Base-by-base conservation (phyloP, 2,888 invertebrate genomes). In the Dexiosoma caninum region DNA sequence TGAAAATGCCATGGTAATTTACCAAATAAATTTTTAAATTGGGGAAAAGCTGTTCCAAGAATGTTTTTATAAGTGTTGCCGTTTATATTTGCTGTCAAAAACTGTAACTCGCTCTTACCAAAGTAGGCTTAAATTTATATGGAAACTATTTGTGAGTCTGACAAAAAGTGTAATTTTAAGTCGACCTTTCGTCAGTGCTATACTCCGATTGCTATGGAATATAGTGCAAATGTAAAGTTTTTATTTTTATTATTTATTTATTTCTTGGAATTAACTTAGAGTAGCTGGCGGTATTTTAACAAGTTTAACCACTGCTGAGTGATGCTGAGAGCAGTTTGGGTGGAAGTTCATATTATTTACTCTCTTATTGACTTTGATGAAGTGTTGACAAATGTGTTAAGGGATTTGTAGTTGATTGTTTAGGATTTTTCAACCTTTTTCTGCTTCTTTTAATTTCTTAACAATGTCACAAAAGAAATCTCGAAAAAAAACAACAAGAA, bases 311-410 rank as follows among this genome's bases (percentile, higher is more conserved):
- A 64, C 46, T 66, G 23, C 35, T 66, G 35, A 64, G 44, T 30
- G 27, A 21, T 46, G 23, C 35, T 35, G 64, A 23, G n/a, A 46
- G n/a, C 21, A 35, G 30, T 27, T 37, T 27, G 75, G 78, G 42
- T 62, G 37, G 44, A 37, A 46, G 19, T 40, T 72, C 19, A 14
- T 57, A 14, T 64, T 62, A 44, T 74, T 42, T 59, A 42, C 40
- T 59, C 35, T 62, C 62, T 69, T 85, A 84, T 83, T 87, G 86
- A 87, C 86, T 86, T 86, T 85, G 87, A 87, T 86, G 85, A 87
- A 87, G 87, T 87, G 87, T 87, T 87, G 87, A 87, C 87, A 87
- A 87, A 87, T 87, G 86, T 87, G 87, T 85, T 84, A 85, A 85
- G 87, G 87, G 87, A 87, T 87, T 87, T 87, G 87, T 84, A 87